Evolutionary conservation across 2,888 invertebrate species (phyloP).

Genomic region (Leucoma salicis): DNA sequence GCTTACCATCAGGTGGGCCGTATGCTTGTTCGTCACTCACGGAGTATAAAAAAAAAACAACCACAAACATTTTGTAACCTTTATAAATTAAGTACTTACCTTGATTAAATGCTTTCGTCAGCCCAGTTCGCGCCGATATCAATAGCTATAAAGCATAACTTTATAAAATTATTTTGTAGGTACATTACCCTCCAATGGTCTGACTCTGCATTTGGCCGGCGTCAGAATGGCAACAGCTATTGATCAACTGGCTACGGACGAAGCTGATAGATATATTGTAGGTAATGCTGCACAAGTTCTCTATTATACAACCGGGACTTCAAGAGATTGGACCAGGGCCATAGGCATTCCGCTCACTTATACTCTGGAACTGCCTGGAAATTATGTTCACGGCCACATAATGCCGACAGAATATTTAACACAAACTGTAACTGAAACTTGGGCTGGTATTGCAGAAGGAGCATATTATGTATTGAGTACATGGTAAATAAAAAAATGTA

Average conservation of each 20-base stretch:
- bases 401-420: conserved; percentile 79
- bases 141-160: too few relatives aligned
- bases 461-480: conserved; percentile 47
- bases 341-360: conserved; percentile 83
- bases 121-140: too few relatives aligned
- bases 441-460: conserved; percentile 79
- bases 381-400: conserved; percentile 80
- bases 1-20: too few relatives aligned
- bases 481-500: conserved; percentile 2
- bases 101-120: too few relatives aligned
- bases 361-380: conserved; percentile 85
- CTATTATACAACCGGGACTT: conserved; percentile 84
- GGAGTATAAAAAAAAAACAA: too few relatives aligned
- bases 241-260: conserved; percentile 59
- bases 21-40: too few relatives aligned
- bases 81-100: too few relatives aligned
- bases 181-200: conserved; percentile 76
- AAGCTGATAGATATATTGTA: conserved; percentile 70
- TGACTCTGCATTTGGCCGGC: conserved; percentile 68
- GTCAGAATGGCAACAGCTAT: conserved; percentile 69
- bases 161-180: conserved; percentile 41
- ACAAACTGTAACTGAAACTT: conserved; percentile 83
- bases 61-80: too few relatives aligned
- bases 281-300: conserved; percentile 81
- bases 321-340: conserved; percentile 85